Evolutionary conservation across 1,140 invertebrate genomes (phyloP).

Genomic region (Temnothorax nylanderi): DNA sequence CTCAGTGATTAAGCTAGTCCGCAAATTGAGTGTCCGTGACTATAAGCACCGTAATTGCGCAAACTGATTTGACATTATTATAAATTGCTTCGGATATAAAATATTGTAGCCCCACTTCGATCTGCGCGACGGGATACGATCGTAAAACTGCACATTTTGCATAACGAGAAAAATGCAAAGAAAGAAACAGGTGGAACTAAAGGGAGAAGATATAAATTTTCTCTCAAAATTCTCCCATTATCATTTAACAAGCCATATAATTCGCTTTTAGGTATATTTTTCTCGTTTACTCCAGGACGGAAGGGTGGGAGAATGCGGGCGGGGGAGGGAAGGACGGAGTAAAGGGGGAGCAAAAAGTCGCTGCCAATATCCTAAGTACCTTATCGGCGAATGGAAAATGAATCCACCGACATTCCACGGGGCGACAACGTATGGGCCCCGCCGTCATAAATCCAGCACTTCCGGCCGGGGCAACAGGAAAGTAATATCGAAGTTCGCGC

Average conservation of each 20-base stretch:
- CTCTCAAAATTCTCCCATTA: neutral
- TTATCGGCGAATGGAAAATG: conserved; percentile 76
- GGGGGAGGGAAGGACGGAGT: neutral
- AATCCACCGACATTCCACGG: conserved; percentile 70
- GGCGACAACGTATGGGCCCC: conserved; percentile 67
- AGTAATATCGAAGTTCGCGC: conserved; percentile 78
- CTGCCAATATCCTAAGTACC: conserved; percentile 56
- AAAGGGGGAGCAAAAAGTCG: neutral
- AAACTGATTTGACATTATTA: conserved; percentile 52
- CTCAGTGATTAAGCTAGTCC: conserved; percentile 49
- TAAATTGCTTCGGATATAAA: conserved; percentile 16
- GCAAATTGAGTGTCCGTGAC: conserved; percentile 40
- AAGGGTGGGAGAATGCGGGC: neutral
- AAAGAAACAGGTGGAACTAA: neutral
- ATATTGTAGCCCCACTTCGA: neutral
- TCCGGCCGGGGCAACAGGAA: conserved; percentile 75
- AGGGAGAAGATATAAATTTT: neutral
- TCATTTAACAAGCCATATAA: conserved; percentile 5
- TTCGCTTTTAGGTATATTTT: neutral
- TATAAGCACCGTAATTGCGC: conserved; percentile 29
- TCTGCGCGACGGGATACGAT: neutral
- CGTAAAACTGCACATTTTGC: neutral
- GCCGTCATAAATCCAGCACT: conserved; percentile 79
- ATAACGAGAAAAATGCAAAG: neutral
- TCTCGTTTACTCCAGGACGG: neutral